A percentile compares a stretch with the other conserved stretches of the same genome.
These are phyloP conservation scores for Solenodon paradoxus DNA, from an alignment of 2,113 vertebrate species.

Conservation along the genomic window DNA sequence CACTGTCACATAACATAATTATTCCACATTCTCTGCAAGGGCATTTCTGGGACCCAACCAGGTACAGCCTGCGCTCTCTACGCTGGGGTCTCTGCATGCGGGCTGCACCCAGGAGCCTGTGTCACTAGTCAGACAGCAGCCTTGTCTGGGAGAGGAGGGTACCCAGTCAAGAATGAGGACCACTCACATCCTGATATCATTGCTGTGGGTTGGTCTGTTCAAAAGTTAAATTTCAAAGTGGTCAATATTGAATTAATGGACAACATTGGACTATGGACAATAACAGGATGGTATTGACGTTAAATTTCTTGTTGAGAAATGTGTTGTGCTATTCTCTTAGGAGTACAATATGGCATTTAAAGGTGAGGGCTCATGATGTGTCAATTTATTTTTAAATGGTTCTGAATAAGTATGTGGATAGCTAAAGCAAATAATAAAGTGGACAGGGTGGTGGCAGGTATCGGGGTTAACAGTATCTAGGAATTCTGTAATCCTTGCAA, in stretches of 20 bases:
- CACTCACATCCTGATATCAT: background rate
- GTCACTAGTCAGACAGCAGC: background rate
- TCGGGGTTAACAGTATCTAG: background rate
- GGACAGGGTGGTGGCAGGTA: background rate
- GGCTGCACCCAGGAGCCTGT: background rate
- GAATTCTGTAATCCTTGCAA: background rate
- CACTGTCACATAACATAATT: background rate
- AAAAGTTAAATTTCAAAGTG: background rate
- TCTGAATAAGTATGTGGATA: background rate
- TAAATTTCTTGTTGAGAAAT: background rate
- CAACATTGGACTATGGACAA: background rate
- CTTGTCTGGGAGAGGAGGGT: background rate
- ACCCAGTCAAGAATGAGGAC: background rate
- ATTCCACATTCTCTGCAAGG: background rate
- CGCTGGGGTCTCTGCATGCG: no score
- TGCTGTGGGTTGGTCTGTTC: background rate
- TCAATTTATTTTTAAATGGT: background rate
- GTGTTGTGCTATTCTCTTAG: background rate
- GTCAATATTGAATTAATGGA: background rate
- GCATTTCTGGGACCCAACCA: background rate
- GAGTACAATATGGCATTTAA: no score
- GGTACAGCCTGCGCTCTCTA: background rate
- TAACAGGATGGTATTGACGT: background rate
- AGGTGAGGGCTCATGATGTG: background rate
- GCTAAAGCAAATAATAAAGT: background rate